phyloP scores from a whole-genome alignment of 2,797 vertebrate species.

The Cebuella pygmaea region DNA sequence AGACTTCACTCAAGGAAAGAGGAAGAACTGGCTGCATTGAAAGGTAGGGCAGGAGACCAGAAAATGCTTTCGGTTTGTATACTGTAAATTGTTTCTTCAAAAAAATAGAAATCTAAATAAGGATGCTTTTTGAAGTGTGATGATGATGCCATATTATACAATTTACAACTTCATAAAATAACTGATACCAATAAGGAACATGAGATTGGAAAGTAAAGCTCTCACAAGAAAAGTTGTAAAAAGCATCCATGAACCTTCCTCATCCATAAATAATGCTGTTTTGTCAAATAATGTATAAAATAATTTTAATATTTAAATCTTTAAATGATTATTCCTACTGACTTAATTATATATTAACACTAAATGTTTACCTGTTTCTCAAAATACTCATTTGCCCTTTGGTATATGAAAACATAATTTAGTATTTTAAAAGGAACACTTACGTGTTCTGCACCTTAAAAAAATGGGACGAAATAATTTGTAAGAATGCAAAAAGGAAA shows the following conservation, averaged over 20 bases:
- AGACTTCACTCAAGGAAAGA: background rate
- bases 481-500: background rate
- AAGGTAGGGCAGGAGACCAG: background rate
- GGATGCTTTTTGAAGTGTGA: background rate
- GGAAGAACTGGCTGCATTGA: background rate
- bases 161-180: background rate
- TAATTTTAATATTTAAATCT: background rate
- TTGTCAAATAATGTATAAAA: background rate
- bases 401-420: background rate
- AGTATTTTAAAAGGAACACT: background rate
- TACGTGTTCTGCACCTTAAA: background rate
- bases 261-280: background rate
- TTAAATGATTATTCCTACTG: background rate
- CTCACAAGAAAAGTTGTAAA: background rate
- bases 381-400: background rate
- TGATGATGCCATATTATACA: background rate
- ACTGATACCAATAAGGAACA: background rate
- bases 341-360: background rate
- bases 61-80: background rate
- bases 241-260: background rate
- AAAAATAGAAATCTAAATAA: background rate
- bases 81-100: background rate
- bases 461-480: background rate
- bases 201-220: background rate
- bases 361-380: conserved; percentile 1